A percentile compares a stretch with the other conserved stretches of the same genome.
phyloP scores from a whole-genome alignment of 2,113 vertebrate species.

The Podilymbus podiceps region DNA sequence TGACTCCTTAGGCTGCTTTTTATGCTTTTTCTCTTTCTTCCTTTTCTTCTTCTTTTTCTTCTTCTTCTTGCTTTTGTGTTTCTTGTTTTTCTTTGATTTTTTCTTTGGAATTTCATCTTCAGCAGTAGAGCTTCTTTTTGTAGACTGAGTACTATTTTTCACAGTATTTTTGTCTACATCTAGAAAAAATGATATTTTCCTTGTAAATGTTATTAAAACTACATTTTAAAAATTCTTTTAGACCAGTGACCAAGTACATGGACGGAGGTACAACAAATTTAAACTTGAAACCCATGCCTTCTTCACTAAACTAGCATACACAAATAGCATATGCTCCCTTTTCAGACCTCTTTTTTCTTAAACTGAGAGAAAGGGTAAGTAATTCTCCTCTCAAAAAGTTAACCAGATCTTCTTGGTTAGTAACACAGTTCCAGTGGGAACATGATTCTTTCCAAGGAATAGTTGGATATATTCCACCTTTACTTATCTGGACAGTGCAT shows the following conservation, averaged over 20 bases:
- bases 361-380: neutral
- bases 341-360: neutral
- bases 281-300: neutral
- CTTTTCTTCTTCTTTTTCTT: conserved; percentile 89
- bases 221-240: neutral
- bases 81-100: conserved; percentile 93
- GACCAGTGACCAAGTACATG: neutral
- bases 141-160: conserved; percentile 74
- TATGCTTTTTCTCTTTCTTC: conserved; percentile 85
- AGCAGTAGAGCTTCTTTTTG: conserved; percentile 78
- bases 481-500: neutral
- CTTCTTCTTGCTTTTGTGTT: conserved; percentile 93
- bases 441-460: neutral
- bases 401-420: neutral
- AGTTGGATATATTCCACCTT: neutral
- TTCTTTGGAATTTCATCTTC: conserved; percentile 85
- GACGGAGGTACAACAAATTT: neutral
- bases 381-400: neutral
- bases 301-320: neutral
- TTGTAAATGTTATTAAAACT: neutral
- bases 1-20: conserved; percentile 73
- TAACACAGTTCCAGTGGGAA: neutral
- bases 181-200: conserved; percentile 66
- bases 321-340: neutral
- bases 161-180: conserved; percentile 74